Evolutionary conservation across 2,797 vertebrate species (phyloP).

Genomic region (Craterocephalus amniculus): DNA sequence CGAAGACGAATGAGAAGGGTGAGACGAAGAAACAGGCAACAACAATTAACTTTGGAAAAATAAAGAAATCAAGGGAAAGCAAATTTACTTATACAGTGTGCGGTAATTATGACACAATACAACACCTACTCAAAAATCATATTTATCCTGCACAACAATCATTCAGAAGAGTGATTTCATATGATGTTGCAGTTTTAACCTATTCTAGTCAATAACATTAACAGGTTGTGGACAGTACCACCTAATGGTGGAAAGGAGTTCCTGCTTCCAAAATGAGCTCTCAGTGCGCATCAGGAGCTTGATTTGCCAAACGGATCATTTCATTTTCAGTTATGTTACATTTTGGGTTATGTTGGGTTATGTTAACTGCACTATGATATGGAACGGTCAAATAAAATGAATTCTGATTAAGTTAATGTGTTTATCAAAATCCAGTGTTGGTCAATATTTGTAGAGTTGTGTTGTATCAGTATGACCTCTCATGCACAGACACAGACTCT

Average conservation of each 20-base stretch:
- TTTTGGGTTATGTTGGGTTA: too few relatives aligned
- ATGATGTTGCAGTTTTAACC: background rate
- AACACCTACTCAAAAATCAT: background rate
- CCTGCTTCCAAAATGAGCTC: slow-evolving; percentile 10
- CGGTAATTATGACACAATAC: background rate
- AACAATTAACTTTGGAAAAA: background rate
- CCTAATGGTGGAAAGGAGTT: slow-evolving; percentile 38
- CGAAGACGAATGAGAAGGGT: background rate
- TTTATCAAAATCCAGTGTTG: background rate
- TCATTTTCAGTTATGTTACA: too few relatives aligned
- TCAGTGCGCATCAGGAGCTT: background rate
- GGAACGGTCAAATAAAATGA: background rate
- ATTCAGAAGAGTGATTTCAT: background rate
- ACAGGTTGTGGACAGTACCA: slow-evolving; percentile 59
- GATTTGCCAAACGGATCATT: background rate
- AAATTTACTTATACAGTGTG: background rate
- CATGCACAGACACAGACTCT: background rate
- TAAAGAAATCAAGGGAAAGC: background rate
- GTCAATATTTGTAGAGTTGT: background rate
- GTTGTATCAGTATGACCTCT: background rate
- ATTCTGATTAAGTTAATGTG: background rate
- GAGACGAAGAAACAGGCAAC: too few relatives aligned
- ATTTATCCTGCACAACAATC: background rate
- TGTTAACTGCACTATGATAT: too few relatives aligned
- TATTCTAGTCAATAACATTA: slow-evolving; percentile 2